These are phyloP conservation scores for Takifugu rubripes DNA, from an alignment of 2,797 vertebrate genomes.

Conservation along the genomic window DNA sequence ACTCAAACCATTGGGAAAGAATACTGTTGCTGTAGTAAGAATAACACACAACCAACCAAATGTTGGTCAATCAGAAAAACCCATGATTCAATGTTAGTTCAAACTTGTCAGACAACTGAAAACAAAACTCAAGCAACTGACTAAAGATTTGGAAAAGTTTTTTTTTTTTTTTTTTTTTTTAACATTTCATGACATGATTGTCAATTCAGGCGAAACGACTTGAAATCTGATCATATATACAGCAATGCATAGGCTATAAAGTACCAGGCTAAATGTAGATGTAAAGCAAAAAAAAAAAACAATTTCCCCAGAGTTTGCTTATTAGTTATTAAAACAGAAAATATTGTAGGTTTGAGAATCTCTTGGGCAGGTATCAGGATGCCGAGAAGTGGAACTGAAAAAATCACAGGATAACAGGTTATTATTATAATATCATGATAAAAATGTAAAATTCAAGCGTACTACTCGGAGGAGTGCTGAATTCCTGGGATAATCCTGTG, in stretches of 20 bases:
- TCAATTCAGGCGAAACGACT: conserved; percentile 48
- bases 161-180: conserved; percentile 7
- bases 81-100: conserved; percentile 22
- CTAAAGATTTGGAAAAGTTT: conserved; percentile 31
- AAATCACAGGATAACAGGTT: background rate
- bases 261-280: conserved; percentile 10
- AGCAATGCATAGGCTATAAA: conserved; percentile 42
- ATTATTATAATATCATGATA: too few species aligned
- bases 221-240: conserved; percentile 29
- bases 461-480: too few species aligned
- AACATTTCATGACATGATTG: conserved; percentile 58
- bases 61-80: conserved; percentile 28
- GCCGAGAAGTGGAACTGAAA: conserved; percentile 3
- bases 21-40: conserved; percentile 1
- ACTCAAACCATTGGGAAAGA: background rate
- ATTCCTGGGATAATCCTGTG: too few species aligned
- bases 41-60: conserved; percentile 35
- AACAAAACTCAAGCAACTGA: background rate
- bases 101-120: conserved; percentile 38
- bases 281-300: conserved; percentile 21
- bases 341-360: conserved; percentile 13
- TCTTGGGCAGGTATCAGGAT: background rate
- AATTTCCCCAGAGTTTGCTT: conserved; percentile 1
- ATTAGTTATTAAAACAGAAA: conserved; percentile 15
- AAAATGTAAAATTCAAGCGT: too few species aligned